Percentiles rank a stretch among this genome's conserved stretches.
phyloP scores from a whole-genome alignment of 1,140 invertebrate species.

The Hyles vespertilio region DNA sequence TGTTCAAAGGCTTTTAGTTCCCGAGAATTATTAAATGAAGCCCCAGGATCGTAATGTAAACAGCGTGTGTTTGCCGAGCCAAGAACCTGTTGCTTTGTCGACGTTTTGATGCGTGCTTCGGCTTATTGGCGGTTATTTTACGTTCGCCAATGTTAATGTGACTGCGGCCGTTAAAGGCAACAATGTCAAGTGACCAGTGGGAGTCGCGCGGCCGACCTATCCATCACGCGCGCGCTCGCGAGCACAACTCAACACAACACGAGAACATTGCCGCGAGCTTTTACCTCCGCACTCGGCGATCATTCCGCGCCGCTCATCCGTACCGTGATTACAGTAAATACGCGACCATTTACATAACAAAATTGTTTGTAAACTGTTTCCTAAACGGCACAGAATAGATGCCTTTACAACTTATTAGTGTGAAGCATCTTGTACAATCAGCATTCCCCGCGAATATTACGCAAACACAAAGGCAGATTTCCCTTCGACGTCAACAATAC shows the following conservation, averaged over 20 bases:
- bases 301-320: too few species aligned
- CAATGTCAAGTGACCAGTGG: constrained; percentile 39
- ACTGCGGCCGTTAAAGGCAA: constrained; percentile 55
- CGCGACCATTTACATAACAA: constrained; percentile 7
- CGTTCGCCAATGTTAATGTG: constrained; percentile 65
- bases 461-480: constrained; percentile 53
- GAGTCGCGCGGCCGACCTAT: not conserved
- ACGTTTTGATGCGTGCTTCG: constrained; percentile 63
- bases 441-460: constrained; percentile 40
- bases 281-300: too few species aligned
- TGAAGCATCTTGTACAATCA: constrained; percentile 40
- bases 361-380: constrained; percentile 5
- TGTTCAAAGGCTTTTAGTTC: constrained; percentile 76
- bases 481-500: constrained; percentile 54
- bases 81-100: constrained; percentile 72
- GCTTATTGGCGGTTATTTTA: constrained; percentile 73
- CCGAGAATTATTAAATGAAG: constrained; percentile 75
- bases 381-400: constrained; percentile 14
- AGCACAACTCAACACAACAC: too few species aligned
- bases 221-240: not conserved
- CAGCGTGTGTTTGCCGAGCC: constrained; percentile 62
- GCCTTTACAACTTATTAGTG: constrained; percentile 34
- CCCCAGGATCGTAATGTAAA: constrained; percentile 74
- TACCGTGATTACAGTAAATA: not conserved
- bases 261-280: too few species aligned